Percentiles rank a stretch among this genome's conserved stretches.
Evolutionary conservation across 2,113 vertebrate species (phyloP).

Genomic region (Panthera uncia): DNA sequence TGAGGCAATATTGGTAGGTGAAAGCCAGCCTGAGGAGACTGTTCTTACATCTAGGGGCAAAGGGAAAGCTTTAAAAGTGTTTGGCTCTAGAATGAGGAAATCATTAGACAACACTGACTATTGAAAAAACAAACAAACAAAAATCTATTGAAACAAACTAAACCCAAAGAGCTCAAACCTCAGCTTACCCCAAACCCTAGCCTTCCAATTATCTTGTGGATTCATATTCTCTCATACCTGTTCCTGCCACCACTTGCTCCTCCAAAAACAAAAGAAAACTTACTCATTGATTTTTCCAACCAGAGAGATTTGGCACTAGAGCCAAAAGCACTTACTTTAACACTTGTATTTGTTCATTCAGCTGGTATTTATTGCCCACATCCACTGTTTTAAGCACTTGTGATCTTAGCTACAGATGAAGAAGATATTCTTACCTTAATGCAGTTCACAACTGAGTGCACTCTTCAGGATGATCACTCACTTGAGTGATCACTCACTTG

Average conservation of each 20-base stretch:
- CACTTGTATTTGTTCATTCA: neutral
- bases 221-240: neutral
- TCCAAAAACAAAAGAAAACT: constrained; percentile 19
- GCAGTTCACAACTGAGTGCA: neutral
- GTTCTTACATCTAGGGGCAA: neutral
- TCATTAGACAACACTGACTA: constrained; percentile 21
- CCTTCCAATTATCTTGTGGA: neutral
- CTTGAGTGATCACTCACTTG: neutral
- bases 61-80: constrained; percentile 32
- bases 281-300: neutral
- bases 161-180: neutral
- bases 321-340: neutral
- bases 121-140: neutral
- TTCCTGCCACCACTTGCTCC: neutral
- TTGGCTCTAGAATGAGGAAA: constrained; percentile 26
- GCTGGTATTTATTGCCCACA: neutral
- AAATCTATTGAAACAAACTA: neutral
- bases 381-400: neutral
- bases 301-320: neutral
- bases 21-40: constrained; percentile 31
- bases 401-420: neutral
- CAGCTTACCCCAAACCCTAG: neutral
- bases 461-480: neutral
- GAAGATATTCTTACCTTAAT: neutral
- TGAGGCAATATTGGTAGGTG: neutral